phyloP scores from a whole-genome alignment of 2,797 vertebrate genomes.

The Centroberyx gerrardi region DNA sequence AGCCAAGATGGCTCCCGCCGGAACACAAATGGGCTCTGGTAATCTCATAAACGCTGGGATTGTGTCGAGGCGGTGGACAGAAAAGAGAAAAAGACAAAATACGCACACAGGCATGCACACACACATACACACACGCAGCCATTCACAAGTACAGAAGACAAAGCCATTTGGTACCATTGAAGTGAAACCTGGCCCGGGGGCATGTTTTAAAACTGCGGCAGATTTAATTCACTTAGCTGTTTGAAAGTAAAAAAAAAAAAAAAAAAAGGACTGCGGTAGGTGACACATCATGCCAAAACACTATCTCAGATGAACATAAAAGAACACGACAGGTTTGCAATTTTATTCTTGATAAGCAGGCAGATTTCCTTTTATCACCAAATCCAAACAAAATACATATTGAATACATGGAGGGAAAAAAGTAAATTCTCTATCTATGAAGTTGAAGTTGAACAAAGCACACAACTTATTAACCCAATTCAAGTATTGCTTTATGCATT shows the following conservation, averaged over 20 bases:
- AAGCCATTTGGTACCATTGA: conserved; percentile 71
- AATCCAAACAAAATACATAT: conserved; percentile 48
- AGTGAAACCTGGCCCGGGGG: conserved; percentile 72
- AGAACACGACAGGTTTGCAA: conserved; percentile 42
- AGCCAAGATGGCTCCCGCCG: conserved; percentile 86
- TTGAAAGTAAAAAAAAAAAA: conserved; percentile 54
- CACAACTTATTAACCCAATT: conserved; percentile 15
- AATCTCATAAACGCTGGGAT: conserved; percentile 85
- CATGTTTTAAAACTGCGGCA: conserved; percentile 71
- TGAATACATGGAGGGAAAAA: conserved; percentile 28
- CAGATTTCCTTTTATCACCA: conserved; percentile 52
- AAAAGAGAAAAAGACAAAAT: conserved; percentile 63
- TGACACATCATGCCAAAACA: conserved; percentile 52
- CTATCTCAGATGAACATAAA: conserved; percentile 49
- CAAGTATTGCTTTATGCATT: conserved; percentile 24
- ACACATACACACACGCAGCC: conserved; percentile 2
- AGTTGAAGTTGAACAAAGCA: conserved; percentile 25
- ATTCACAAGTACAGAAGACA: conserved; percentile 61
- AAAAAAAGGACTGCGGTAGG: conserved; percentile 51
- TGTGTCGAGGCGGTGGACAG: conserved; percentile 75
- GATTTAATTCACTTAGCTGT: conserved; percentile 81
- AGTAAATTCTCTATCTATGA: not conserved
- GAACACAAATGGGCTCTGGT: conserved; percentile 85
- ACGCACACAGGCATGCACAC: conserved; percentile 22
- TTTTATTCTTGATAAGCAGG: conserved; percentile 52